Conservation (phyloP, 2,888 invertebrate genomes). For the Taphrorychus bicolor region DNA sequence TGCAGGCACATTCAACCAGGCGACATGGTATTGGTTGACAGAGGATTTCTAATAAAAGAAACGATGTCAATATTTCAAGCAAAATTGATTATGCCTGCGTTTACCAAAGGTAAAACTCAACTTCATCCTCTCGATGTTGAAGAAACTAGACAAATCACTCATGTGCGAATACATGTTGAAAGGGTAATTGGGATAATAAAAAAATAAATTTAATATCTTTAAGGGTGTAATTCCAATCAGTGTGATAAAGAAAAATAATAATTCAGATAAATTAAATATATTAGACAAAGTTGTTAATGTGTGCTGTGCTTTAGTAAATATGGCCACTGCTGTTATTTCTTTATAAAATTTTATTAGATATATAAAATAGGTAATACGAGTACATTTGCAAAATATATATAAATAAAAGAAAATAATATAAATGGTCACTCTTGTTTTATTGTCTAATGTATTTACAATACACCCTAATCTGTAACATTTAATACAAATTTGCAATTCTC, state of each 20-base stretch:
- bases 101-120: constrained; percentile 43
- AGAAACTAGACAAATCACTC: constrained; percentile 38
- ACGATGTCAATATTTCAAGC: constrained; percentile 32
- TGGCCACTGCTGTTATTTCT: not conserved
- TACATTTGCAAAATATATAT: too few species aligned
- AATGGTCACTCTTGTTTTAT: too few species aligned
- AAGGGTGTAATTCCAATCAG: constrained; percentile 13
- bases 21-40: constrained; percentile 41
- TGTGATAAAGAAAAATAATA: constrained; percentile 6
- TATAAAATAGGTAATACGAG: too few species aligned
- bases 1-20: constrained; percentile 29
- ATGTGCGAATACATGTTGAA: constrained; percentile 33
- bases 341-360: not conserved
- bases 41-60: constrained; percentile 43
- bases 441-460: too few species aligned
- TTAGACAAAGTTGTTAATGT: constrained; percentile 36
- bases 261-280: constrained; percentile 1
- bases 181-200: constrained; percentile 25
- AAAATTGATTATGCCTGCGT: constrained; percentile 38
- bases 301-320: constrained; percentile 33
- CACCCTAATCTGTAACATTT: too few species aligned
- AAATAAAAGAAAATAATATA: too few species aligned
- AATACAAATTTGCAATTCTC: too few species aligned
- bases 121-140: constrained; percentile 42
- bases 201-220: constrained; percentile 28